Percentiles rank a stretch among this genome's conserved stretches.
phyloP scores from a whole-genome alignment of 2,888 invertebrate genomes.

The Drosophila trichaetosa region DNA sequence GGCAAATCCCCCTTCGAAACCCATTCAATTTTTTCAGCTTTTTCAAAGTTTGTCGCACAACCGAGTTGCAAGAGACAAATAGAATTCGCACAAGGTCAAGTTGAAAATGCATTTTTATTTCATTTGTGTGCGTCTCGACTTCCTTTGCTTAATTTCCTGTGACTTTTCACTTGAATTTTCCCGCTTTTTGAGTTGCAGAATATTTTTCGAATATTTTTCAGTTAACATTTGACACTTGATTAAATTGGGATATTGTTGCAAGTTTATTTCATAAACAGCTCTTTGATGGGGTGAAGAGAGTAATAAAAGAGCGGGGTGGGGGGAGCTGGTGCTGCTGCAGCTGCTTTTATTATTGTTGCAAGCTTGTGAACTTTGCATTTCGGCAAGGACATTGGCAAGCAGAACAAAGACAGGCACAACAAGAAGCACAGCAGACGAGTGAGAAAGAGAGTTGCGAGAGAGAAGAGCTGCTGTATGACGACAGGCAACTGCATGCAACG shows the following conservation, averaged over 20 bases:
- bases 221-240: background rate
- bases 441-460: conserved; percentile 4
- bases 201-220: background rate
- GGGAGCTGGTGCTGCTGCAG: background rate
- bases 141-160: background rate
- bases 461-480: background rate
- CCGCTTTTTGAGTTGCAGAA: background rate
- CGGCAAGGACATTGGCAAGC: conserved; percentile 63
- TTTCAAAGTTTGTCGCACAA: background rate
- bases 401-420: conserved; percentile 14
- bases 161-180: background rate
- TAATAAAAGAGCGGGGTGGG: background rate
- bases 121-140: background rate
- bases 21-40: background rate
- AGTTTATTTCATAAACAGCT: background rate
- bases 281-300: background rate
- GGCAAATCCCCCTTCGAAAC: background rate
- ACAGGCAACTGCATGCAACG: background rate
- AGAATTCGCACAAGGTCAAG: background rate
- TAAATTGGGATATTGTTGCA: background rate
- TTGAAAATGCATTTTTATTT: background rate
- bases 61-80: background rate
- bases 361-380: conserved; percentile 64
- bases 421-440: background rate
- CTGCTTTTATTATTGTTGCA: conserved; percentile 16